These are phyloP conservation scores for Palythoa grandiflora DNA, from an alignment of 92 coral and sea anemone genomes.

Conservation along the genomic window DNA sequence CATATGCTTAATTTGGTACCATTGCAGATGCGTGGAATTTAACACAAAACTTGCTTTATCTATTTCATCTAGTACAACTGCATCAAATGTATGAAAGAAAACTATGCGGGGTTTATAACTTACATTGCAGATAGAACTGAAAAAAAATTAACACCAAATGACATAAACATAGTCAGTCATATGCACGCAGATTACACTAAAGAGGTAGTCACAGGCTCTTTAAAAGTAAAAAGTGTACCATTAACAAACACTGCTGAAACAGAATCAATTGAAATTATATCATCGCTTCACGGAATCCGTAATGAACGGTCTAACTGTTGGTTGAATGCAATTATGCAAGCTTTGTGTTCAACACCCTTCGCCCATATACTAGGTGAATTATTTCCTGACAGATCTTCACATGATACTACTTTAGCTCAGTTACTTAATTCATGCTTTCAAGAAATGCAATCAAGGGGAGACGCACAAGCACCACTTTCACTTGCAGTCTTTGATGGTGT, in stretches of 20 bases:
- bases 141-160: not conserved
- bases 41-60: not conserved
- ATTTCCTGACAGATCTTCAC: not conserved
- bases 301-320: constrained; percentile 13
- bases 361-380: not conserved
- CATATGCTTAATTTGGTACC: constrained; percentile 10
- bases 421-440: constrained; percentile 8
- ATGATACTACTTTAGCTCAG: not conserved
- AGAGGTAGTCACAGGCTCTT: not conserved
- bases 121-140: not conserved
- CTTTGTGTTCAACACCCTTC: not conserved
- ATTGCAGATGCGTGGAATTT: not conserved
- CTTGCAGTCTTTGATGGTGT: not conserved
- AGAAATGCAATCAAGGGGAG: constrained; percentile 17
- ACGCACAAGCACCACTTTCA: not conserved
- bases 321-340: constrained; percentile 1
- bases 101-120: not conserved
- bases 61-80: not conserved
- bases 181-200: constrained; percentile 1
- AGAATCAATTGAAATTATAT: not conserved
- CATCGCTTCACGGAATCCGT: not conserved
- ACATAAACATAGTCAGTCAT: not conserved
- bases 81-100: not conserved
- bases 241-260: not conserved
- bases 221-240: not conserved